phyloP scores from a whole-genome alignment of 2,797 vertebrate genomes.

The Sardinella longiceps region DNA sequence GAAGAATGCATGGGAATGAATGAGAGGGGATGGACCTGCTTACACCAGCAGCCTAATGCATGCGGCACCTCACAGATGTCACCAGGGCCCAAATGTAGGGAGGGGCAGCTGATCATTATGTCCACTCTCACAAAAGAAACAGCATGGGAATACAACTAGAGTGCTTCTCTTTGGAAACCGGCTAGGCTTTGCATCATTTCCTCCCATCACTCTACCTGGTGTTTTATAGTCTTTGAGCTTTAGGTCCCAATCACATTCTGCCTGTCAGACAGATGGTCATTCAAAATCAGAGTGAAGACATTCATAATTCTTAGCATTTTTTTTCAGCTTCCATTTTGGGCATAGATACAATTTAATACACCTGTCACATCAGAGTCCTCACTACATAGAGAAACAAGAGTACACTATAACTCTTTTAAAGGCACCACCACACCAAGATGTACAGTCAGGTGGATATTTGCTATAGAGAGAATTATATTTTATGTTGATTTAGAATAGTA shows the following conservation, averaged over 20 bases:
- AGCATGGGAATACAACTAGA: neutral
- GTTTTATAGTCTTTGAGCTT: neutral
- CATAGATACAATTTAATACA: neutral
- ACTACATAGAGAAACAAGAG: neutral
- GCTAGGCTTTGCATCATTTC: neutral
- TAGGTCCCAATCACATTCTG: neutral
- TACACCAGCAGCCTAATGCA: neutral
- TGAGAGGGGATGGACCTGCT: neutral
- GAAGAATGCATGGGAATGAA: neutral
- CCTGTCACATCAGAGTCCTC: neutral
- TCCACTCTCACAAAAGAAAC: neutral
- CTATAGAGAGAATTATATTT: neutral
- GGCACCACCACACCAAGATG: neutral
- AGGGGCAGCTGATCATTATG: neutral
- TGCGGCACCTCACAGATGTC: neutral
- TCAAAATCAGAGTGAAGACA: slow-evolving; percentile 15
- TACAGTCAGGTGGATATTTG: neutral
- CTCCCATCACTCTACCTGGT: neutral
- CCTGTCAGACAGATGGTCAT: neutral
- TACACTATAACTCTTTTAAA: neutral
- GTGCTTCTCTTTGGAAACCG: neutral
- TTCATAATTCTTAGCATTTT: neutral
- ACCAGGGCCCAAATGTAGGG: neutral
- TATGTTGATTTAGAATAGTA: neutral
- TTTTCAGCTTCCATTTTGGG: neutral